Percentiles rank a stretch among this genome's conserved stretches.
Conservation (phyloP, 2,797 vertebrate species). For the Poliocrania exsul region DNA sequence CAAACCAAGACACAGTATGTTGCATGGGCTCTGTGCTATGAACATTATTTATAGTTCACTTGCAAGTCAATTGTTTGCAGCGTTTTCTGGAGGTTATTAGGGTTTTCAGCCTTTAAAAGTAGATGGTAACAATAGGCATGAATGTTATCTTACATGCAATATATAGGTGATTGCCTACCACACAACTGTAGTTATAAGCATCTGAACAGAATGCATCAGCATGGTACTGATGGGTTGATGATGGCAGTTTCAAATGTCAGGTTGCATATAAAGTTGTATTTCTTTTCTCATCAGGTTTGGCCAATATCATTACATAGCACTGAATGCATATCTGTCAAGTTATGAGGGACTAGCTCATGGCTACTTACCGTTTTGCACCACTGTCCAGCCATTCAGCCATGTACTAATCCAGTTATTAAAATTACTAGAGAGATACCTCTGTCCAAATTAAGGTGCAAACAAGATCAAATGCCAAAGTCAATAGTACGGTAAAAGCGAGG, state of each 20-base stretch:
- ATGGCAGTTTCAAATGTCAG: accelerated
- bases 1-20: no score
- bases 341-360: accelerated
- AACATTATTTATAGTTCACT: constrained; percentile 45
- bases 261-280: not conserved
- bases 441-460: not conserved
- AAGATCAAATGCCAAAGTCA: not conserved
- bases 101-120: constrained; percentile 15
- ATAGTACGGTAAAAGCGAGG: not conserved
- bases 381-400: not conserved
- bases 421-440: not conserved
- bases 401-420: not conserved
- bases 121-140: not conserved
- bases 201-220: not conserved
- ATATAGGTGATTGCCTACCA: not conserved
- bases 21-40: not conserved
- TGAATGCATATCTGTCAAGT: not conserved
- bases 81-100: not conserved
- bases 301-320: not conserved
- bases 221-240: accelerated
- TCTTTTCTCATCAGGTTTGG: not conserved
- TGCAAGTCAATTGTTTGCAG: constrained; percentile 41
- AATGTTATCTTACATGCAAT: not conserved
- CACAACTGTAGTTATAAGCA: not conserved
- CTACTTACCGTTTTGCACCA: not conserved